Evolutionary conservation across 2,113 vertebrate species (phyloP).

Genomic region (human): DNA sequence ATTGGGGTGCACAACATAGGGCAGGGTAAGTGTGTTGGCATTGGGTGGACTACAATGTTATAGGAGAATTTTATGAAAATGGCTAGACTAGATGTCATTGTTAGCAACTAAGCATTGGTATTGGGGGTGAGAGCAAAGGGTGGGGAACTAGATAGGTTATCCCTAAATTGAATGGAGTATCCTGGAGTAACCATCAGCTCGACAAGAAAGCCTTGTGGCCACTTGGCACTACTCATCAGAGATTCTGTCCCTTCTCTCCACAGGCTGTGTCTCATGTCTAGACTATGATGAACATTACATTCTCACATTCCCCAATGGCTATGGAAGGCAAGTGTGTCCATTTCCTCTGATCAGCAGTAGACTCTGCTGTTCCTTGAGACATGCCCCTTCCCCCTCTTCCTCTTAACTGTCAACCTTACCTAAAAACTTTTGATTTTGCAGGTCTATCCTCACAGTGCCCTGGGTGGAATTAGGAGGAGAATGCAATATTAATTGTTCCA

Average conservation of each 20-base stretch:
- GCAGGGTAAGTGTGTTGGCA: slow-evolving; percentile 89
- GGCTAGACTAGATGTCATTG: not conserved
- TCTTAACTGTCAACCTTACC: not conserved
- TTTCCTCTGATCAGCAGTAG: not conserved
- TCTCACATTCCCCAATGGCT: slow-evolving; percentile 98
- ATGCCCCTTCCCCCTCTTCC: not conserved
- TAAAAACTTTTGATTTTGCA: slow-evolving; percentile 76
- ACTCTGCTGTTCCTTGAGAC: not conserved
- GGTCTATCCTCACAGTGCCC: slow-evolving; percentile 98
- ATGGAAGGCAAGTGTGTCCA: slow-evolving; percentile 91
- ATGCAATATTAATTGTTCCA: slow-evolving; percentile 97
- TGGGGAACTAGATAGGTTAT: not conserved
- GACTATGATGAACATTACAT: slow-evolving; percentile 99
- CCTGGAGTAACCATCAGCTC: not conserved
- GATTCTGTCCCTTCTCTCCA: not conserved
- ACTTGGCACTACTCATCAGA: not conserved
- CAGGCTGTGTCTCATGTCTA: slow-evolving; percentile 97
- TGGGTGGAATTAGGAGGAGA: slow-evolving; percentile 99
- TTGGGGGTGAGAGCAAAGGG: not conserved
- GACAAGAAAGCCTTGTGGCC: not conserved
- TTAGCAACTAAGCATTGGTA: not conserved
- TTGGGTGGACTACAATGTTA: not conserved
- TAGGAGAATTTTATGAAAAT: not conserved
- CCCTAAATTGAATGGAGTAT: not conserved
- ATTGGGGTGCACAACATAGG: slow-evolving; percentile 99